Base-by-base conservation (phyloP, 2,888 invertebrate genomes). In the Oithona nana region DNA sequence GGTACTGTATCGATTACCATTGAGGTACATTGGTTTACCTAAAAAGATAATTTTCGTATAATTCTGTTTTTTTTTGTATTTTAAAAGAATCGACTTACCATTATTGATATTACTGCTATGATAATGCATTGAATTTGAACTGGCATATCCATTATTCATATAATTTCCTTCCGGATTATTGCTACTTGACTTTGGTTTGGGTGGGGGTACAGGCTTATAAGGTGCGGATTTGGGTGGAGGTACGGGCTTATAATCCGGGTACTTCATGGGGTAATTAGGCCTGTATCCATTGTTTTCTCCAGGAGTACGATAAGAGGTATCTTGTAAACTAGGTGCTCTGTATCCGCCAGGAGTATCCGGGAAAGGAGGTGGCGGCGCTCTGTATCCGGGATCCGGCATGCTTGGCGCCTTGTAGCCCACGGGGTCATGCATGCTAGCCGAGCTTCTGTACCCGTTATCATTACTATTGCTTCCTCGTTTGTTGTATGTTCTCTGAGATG, bases 201-300 rank as follows among this genome's bases (percentile, higher is more conserved):
- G 39, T 11, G 39, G 39, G 16, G 39, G 39, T 6, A 39, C 39
- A 6, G 39, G 39, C 16, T 39, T 39, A 16, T 39, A 39, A 39
- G 39, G 39, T 6, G 39, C 39, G 16, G 39, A 39, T 39, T 39
- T 39, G 66, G 82, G 82, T 72, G 86, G 87, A 71, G 87, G 82
- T 73, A 58, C 58, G 2, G 58, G 58, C 30, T 58, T 58, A 24
- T 58, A 58, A 3, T 39, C 39, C 8, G 39, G 39, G 26, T 28
- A 26, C 56, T 26, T 13, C 13, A 13, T 26, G 13, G 20, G 20
- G 39, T 39, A 39, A 6, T 16, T 39, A 16, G 39, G 39, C 6
- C 8, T 6, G 39, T 39, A 39, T 16, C 39, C 39, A 39, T 39
- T 39, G 16, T 39, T 39, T 6, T 6, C 39, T 39, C 8, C 8